phyloP scores from a whole-genome alignment of 2,113 vertebrate genomes.

The Puntigrus tetrazona region DNA sequence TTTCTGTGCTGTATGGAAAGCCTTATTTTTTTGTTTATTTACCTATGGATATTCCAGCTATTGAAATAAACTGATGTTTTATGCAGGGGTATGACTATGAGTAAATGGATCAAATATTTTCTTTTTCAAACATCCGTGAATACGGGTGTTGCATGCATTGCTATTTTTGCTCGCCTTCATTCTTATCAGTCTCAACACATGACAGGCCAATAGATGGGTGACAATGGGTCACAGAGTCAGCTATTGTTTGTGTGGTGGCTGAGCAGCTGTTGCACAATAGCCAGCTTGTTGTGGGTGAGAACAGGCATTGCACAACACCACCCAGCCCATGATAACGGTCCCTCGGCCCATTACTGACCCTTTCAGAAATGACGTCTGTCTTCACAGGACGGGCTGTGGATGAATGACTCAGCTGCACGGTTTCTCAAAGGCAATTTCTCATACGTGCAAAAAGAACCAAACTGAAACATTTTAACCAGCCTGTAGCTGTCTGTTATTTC shows the following conservation, averaged over 20 bases:
- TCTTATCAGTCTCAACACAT: constrained; percentile 38
- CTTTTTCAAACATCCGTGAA: neutral
- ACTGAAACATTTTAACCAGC: neutral
- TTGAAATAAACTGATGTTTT: neutral
- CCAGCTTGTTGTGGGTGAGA: constrained; percentile 43
- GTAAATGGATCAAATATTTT: neutral
- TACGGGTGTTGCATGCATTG: neutral
- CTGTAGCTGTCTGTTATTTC: neutral
- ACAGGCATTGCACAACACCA: constrained; percentile 46
- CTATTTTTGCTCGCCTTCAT: neutral
- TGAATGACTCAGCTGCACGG: constrained; percentile 30
- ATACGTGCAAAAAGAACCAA: neutral
- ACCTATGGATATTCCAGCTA: neutral
- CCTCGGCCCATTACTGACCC: neutral
- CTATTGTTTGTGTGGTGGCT: constrained; percentile 47
- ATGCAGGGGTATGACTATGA: neutral
- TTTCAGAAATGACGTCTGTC: neutral
- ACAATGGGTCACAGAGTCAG: constrained; percentile 49
- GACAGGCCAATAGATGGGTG: constrained; percentile 22
- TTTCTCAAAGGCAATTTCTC: constrained; percentile 9
- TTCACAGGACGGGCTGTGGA: neutral
- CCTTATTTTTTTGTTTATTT: neutral
- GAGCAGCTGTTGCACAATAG: constrained; percentile 55
- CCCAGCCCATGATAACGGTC: neutral
- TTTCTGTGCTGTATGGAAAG: neutral